phyloP scores from a whole-genome alignment of 2,888 invertebrate species.

The Cetonia aurata region DNA sequence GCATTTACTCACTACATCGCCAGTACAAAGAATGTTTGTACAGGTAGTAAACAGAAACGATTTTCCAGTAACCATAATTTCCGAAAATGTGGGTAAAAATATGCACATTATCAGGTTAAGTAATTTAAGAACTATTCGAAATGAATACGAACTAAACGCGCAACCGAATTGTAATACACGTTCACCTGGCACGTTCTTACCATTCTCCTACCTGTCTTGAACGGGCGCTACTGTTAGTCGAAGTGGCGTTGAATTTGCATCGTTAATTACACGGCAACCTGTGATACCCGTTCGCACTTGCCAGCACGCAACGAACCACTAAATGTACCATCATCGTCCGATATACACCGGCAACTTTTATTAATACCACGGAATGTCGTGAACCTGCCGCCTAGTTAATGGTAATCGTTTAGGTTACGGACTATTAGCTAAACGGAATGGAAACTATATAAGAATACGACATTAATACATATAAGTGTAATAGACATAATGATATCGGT shows the following conservation, averaged over 20 bases:
- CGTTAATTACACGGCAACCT: constrained; percentile 47
- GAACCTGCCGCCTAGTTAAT: not conserved
- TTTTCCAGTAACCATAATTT: too few relatives aligned
- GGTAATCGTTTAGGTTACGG: constrained; percentile 22
- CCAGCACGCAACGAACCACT: constrained; percentile 31
- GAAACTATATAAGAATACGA: constrained; percentile 12
- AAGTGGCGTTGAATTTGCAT: constrained; percentile 46
- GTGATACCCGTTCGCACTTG: constrained; percentile 38
- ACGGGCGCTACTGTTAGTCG: constrained; percentile 9
- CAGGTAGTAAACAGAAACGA: too few relatives aligned
- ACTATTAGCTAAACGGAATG: constrained; percentile 26
- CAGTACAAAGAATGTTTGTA: too few relatives aligned
- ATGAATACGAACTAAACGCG: too few relatives aligned
- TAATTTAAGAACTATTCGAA: not conserved
- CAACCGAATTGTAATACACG: not conserved
- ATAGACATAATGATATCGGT: too few relatives aligned
- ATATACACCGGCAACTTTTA: constrained; percentile 22
- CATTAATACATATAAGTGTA: not conserved
- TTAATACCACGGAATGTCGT: constrained; percentile 23
- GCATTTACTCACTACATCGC: too few relatives aligned
- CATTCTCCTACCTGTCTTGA: not conserved
- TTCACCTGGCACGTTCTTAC: constrained; percentile 15
- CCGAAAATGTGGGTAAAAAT: not conserved
- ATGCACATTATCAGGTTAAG: not conserved
- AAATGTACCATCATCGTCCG: constrained; percentile 17